phyloP scores from a whole-genome alignment of 37 sponge, comb jelly and placozoan species.

The Geodia barretti region DNA sequence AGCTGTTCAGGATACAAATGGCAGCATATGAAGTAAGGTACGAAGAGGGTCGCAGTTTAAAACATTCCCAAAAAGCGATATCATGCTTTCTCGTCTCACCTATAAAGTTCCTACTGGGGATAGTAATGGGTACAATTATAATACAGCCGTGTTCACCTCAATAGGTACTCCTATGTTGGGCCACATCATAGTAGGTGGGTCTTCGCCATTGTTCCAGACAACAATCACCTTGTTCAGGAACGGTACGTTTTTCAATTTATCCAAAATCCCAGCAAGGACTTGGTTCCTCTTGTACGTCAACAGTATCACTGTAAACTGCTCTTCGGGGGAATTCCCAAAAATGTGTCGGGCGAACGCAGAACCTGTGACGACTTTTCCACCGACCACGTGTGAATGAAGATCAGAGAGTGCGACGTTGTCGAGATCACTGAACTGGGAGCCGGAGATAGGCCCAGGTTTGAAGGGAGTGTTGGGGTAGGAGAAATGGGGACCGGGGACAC shows the following conservation, averaged over 20 bases:
- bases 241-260: constrained; percentile 39
- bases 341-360: constrained; percentile 57
- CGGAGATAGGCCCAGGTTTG: constrained; percentile 52
- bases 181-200: constrained; percentile 44
- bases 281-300: constrained; percentile 75
- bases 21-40: too few relatives aligned
- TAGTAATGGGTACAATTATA: too few relatives aligned
- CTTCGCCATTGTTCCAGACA: constrained; percentile 82
- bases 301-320: constrained; percentile 84
- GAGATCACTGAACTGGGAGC: constrained; percentile 42
- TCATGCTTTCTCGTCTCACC: too few relatives aligned
- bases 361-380: constrained; percentile 68
- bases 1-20: too few relatives aligned
- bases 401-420: background rate
- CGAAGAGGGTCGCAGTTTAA: too few relatives aligned
- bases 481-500: constrained; percentile 67
- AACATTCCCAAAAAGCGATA: too few relatives aligned
- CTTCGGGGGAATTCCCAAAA: constrained; percentile 77
- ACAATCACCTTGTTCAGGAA: constrained; percentile 79
- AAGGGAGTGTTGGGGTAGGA: constrained; percentile 55
- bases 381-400: constrained; percentile 50
- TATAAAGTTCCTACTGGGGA: too few relatives aligned
- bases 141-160: constrained; percentile 52
- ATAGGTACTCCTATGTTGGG: constrained; percentile 69
- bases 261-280: constrained; percentile 54